These are phyloP conservation scores for Scomber scombrus DNA, from an alignment of 2,113 vertebrate species.

Conservation along the genomic window DNA sequence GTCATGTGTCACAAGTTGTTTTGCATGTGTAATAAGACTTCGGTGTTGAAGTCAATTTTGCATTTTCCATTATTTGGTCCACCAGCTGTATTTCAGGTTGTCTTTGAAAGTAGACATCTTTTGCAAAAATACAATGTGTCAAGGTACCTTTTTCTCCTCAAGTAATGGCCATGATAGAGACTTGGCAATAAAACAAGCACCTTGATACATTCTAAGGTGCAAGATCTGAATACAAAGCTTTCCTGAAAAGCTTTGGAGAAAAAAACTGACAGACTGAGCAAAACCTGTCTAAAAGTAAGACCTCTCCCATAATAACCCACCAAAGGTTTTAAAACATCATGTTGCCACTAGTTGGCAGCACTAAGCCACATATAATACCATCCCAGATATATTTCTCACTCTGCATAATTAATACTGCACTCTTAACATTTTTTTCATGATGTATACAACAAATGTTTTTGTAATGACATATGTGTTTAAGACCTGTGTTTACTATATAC, in stretches of 20 bases:
- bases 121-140: neutral
- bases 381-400: neutral
- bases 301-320: neutral
- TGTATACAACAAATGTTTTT: neutral
- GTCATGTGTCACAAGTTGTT: neutral
- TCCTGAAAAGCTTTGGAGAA: no score
- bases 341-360: slow-evolving; percentile 45
- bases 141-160: neutral
- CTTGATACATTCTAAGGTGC: no score
- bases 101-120: neutral
- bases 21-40: neutral
- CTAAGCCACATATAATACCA: neutral
- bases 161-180: neutral
- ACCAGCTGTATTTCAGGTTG: neutral
- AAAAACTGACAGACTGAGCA: no score
- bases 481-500: neutral
- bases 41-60: neutral
- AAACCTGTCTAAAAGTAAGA: no score
- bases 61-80: neutral
- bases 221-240: no score
- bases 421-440: neutral
- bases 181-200: neutral
- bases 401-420: neutral
- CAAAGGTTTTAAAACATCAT: neutral
- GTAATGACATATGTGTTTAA: neutral